phyloP scores from a whole-genome alignment of 2,797 vertebrate species.

The Danio albolineatus region DNA sequence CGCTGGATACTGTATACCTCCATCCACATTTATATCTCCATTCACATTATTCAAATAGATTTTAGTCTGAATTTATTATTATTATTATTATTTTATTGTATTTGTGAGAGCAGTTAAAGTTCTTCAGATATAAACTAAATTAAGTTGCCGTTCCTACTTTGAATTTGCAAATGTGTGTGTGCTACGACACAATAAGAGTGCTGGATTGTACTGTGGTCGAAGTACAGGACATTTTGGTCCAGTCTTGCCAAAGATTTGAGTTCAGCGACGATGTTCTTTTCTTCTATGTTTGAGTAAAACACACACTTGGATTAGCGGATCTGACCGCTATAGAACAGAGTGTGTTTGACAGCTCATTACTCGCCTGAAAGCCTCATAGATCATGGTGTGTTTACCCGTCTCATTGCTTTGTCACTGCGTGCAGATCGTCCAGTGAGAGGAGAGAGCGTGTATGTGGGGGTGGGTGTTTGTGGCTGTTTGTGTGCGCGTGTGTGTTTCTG shows the following conservation, averaged over 20 bases:
- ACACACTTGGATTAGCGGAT: constrained; percentile 38
- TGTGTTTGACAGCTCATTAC: constrained; percentile 67
- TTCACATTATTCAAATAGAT: too few species aligned
- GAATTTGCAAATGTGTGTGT: neutral
- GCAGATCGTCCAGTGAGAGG: constrained; percentile 20
- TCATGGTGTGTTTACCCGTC: constrained; percentile 58
- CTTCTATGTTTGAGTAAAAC: constrained; percentile 12
- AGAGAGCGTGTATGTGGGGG: neutral
- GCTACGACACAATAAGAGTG: neutral
- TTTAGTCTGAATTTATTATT: too few species aligned
- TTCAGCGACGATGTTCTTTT: constrained; percentile 17
- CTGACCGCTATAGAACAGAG: constrained; percentile 47
- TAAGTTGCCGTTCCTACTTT: neutral
- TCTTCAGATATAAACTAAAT: neutral
- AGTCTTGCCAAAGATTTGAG: neutral
- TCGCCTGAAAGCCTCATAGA: constrained; percentile 57
- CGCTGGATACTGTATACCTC: too few species aligned
- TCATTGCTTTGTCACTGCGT: constrained; percentile 53
- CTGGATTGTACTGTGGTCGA: neutral
- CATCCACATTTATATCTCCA: too few species aligned
- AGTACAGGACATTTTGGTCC: neutral
- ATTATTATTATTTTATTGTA: too few species aligned
- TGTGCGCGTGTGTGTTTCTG: constrained; percentile 22
- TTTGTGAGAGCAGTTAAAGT: too few species aligned
- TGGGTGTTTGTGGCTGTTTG: too few species aligned